Evolutionary conservation across 2,888 invertebrate species (phyloP).

Genomic region (Allygus modestus): DNA sequence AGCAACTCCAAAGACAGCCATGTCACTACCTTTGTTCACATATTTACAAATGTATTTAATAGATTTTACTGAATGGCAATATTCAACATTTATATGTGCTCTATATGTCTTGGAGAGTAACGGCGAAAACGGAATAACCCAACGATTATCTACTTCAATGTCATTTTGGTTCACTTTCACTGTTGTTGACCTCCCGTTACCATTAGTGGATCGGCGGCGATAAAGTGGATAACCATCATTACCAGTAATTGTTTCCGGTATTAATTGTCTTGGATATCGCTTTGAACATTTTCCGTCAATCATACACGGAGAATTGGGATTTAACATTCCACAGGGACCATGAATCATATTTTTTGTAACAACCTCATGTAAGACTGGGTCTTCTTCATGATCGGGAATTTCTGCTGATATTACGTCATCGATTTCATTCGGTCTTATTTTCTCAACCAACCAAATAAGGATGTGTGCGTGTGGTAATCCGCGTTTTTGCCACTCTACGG

Average conservation of each 20-base stretch:
- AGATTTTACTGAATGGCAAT: no score
- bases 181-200: background rate
- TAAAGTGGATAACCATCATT: constrained; percentile 73
- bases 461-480: constrained; percentile 62
- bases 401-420: no score
- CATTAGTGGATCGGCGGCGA: constrained; percentile 69
- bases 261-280: constrained; percentile 70
- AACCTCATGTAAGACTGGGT: constrained; percentile 69
- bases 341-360: constrained; percentile 71
- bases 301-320: constrained; percentile 73
- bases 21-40: no score
- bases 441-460: constrained; percentile 63
- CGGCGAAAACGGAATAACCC: constrained; percentile 68
- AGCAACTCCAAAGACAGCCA: no score
- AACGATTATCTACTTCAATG: constrained; percentile 68
- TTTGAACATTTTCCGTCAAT: constrained; percentile 74
- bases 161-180: constrained; percentile 30
- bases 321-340: constrained; percentile 73
- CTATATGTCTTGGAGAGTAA: no score
- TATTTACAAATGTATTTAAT: no score
- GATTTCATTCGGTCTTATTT: constrained; percentile 60
- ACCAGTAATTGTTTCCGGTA: constrained; percentile 67
- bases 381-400: no score
- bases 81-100: constrained; percentile 71
- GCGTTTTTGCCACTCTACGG: constrained; percentile 64